Evolutionary conservation across 2,797 vertebrate genomes (phyloP).

Genomic region (Xyrichtys novacula): DNA sequence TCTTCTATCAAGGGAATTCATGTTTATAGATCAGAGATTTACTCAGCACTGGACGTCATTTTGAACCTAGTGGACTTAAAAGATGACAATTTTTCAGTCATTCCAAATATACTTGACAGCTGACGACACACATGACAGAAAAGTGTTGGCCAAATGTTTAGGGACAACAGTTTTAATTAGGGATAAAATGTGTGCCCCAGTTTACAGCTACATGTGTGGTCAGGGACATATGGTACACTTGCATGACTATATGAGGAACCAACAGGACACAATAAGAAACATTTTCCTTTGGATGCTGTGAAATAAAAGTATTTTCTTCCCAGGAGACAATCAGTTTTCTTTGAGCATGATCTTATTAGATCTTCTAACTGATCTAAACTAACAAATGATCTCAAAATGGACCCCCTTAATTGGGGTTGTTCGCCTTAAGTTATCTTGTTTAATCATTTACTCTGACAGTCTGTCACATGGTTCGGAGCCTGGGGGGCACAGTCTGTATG

Average conservation of each 20-base stretch:
- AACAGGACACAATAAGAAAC: neutral
- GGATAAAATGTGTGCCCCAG: neutral
- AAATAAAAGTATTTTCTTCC: neutral
- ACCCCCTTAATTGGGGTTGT: slow-evolving; percentile 51
- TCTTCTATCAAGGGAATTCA: neutral
- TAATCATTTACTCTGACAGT: slow-evolving; percentile 78
- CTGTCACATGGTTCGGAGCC: slow-evolving; percentile 66
- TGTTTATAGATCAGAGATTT: neutral
- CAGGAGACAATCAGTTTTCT: neutral
- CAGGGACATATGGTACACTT: slow-evolving; percentile 1
- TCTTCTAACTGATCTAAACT: slow-evolving; percentile 3
- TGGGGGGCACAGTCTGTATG: slow-evolving; percentile 49
- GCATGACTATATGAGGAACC: neutral
- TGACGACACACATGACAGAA: neutral
- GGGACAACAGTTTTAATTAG: neutral
- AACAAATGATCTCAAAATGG: slow-evolving; percentile 6
- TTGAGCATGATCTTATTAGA: slow-evolving; percentile 3
- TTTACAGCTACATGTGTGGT: neutral
- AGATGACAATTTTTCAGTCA: neutral
- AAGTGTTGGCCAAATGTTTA: neutral
- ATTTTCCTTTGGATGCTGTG: neutral
- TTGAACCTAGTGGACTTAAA: neutral
- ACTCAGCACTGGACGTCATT: neutral
- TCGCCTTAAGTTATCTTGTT: slow-evolving; percentile 64
- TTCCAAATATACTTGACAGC: neutral